Conservation (phyloP, 2,113 vertebrate genomes). For the Paradisaea rubra region DNA sequence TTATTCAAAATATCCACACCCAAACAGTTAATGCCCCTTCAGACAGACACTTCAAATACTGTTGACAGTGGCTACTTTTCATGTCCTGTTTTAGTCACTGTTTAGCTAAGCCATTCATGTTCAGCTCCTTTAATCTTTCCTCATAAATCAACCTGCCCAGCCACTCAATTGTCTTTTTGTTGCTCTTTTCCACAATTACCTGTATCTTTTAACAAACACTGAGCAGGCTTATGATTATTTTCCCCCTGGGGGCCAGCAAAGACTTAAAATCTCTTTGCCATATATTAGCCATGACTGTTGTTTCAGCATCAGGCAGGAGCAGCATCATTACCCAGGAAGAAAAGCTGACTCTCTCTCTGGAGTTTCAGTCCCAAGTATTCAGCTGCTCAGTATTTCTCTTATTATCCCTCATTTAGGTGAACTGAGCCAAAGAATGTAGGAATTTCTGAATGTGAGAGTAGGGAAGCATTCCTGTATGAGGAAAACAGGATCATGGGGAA, state of each 20-base stretch:
- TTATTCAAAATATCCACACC: background rate
- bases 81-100: conserved; percentile 4
- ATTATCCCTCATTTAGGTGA: background rate
- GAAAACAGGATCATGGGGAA: background rate
- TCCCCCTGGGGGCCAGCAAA: background rate
- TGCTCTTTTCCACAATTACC: conserved; percentile 20
- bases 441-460: background rate
- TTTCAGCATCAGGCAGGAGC: background rate
- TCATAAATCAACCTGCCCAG: conserved; percentile 50
- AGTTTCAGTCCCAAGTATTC: background rate
- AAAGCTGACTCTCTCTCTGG: background rate
- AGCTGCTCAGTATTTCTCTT: background rate
- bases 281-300: background rate
- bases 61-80: conserved; percentile 32
- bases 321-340: background rate
- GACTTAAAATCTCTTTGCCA: background rate
- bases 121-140: conserved; percentile 57
- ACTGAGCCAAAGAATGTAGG: background rate
- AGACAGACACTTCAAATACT: conserved; percentile 20
- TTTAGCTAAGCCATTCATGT: conserved; percentile 44
- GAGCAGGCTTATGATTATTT: conserved; percentile 13
- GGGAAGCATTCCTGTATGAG: background rate
- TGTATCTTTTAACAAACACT: background rate
- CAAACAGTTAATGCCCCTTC: background rate
- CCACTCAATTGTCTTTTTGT: conserved; percentile 19